These are phyloP conservation scores for Peromyscus aztecus DNA, from an alignment of 2,797 vertebrate species.

Conservation along the genomic window DNA sequence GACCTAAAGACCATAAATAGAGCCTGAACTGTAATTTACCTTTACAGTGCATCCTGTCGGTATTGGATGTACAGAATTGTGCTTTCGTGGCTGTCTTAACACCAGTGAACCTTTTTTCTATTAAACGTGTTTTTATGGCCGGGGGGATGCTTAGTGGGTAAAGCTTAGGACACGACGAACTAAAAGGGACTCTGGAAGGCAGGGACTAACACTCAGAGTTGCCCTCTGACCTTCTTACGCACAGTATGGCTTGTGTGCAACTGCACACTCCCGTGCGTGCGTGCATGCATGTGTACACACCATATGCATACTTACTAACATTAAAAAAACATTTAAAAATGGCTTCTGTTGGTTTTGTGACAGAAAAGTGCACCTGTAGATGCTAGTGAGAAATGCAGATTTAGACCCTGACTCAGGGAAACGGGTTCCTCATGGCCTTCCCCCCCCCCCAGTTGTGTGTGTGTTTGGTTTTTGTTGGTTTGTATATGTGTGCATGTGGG, in stretches of 20 bases:
- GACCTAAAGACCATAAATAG: neutral
- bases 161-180: neutral
- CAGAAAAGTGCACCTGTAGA: neutral
- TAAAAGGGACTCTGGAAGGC: neutral
- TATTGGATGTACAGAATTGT: neutral
- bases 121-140: neutral
- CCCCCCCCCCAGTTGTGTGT: neutral
- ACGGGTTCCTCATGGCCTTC: neutral
- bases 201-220: neutral
- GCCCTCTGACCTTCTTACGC: neutral
- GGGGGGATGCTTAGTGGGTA: neutral
- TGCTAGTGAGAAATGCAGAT: neutral
- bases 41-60: accelerated
- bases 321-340: neutral
- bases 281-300: neutral
- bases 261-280: neutral
- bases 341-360: constrained; percentile 1
- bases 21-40: neutral
- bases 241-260: neutral
- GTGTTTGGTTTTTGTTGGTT: neutral
- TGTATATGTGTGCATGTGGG: neutral
- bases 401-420: neutral
- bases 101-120: neutral
- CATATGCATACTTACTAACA: neutral
- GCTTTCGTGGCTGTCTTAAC: neutral